Base-by-base conservation (phyloP, 2,888 invertebrate species). In the Pomacea canaliculata region DNA sequence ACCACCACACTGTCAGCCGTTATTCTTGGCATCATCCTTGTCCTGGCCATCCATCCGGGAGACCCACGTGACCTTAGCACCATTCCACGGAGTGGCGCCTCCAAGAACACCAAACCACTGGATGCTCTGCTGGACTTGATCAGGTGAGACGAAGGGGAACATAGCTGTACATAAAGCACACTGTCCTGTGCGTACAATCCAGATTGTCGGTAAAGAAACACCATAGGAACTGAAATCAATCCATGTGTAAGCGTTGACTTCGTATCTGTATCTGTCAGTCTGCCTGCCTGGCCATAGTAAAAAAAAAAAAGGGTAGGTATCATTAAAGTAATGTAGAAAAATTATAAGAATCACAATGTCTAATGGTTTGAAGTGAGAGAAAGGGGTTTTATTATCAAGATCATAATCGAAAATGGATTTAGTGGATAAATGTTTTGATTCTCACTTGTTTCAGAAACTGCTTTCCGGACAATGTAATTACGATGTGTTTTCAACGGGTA, bases 1-100 rank as follows among this genome's bases (percentile, higher is more conserved):
- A 93, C 94, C 73, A 98, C 98, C 27, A 98, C 98, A 7, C 92
- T 97, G 59, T 94, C 95, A 86, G 98, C 98, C 12, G 98, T 98
- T 80, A 93, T 97, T 84, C 92, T 97, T 13, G 95, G 95, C 76
- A 98, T 99, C 85, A 94, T 97, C 79, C 93, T 99, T 82, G 98
- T 98, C 79, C 93, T 95, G 76, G 93, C 95, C 48, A 97, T 99
- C 87, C 93, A 95, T 85, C 98, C 98, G 0, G 98, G 93, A 0
- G 62, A 78, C 23, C 82, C 82, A 12, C 73, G 66, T 1, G 76
- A 79, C 48, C 70, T 74, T 4, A 76, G 73, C 37, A 70, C 62
- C 46, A 81, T 85, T 27, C 67, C 79, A 8, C 76, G 78, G n/a
- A 49, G 79, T 0, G 85, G 84, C 0, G 65, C 59, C 10, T 67